Conservation (phyloP, 2,113 vertebrate species). For the Sminthopsis crassicaudata region DNA sequence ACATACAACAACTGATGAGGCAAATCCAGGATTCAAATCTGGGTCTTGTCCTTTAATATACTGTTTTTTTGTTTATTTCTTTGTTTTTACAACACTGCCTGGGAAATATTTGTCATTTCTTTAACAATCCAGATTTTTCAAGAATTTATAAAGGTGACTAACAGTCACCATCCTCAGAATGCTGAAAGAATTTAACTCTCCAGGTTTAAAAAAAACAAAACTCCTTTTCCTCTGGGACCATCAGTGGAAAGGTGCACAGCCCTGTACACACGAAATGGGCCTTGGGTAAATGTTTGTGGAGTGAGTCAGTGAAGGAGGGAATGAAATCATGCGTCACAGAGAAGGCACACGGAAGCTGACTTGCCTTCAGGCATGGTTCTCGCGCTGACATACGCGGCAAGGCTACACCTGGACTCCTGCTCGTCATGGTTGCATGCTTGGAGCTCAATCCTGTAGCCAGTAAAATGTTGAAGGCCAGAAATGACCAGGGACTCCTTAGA, state of each 20-base stretch:
- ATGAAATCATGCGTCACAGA: background rate
- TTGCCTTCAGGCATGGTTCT: conserved; percentile 97
- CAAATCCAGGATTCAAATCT: background rate
- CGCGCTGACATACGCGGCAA: conserved; percentile 93
- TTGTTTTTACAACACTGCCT: background rate
- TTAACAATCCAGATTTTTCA: background rate
- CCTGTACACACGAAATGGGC: background rate
- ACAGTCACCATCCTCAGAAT: background rate
- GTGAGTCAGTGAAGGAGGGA: background rate
- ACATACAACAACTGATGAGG: background rate
- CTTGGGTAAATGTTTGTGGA: background rate
- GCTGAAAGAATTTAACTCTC: background rate
- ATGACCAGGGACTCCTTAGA: conserved; percentile 93
- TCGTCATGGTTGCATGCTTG: conserved; percentile 93
- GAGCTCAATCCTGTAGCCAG: conserved; percentile 97
- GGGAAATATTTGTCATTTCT: background rate
- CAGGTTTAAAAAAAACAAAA: background rate
- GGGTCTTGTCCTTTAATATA: background rate
- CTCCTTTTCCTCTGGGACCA: background rate
- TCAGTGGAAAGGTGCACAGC: background rate
- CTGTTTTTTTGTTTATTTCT: background rate
- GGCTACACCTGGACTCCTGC: conserved; percentile 88
- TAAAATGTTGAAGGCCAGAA: conserved; percentile 95
- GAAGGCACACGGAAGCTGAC: background rate
- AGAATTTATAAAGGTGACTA: background rate